Evolutionary conservation across 1,140 invertebrate genomes (phyloP), one percentile per base, ranked within the genome.

Genomic region (Eueides isabella): DNA sequence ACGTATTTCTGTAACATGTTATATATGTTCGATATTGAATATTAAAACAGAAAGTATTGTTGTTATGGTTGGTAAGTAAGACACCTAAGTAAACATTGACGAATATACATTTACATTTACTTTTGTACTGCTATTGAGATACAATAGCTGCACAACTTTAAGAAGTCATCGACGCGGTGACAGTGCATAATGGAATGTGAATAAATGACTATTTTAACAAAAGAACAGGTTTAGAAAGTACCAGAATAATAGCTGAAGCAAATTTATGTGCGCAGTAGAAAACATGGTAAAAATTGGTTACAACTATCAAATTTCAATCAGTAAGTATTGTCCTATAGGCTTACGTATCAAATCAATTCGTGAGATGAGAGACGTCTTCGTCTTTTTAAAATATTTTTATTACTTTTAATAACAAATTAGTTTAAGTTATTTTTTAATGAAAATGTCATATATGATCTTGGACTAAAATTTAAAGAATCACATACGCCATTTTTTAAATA

Each of bases 161-260:
- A 55, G 19, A 26, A 55, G 48, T 7, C 48, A 55, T 23, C 48
- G 19, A 7, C 48, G 28, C 31, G 44, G 41, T 69, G 67, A 69
- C 67, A 61, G n/a, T 61, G 67, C 19, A 55, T 67, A 55, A 61
- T 48, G 30, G 55, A 69, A 69, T 33, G 29, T 26, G 44, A 61
- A 33, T 35, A 23, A 31, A 28, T 44, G 11, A 19, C n/a, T 23
- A 26, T 33, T 33, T 69, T 26, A 69, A 69, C 48, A 61, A 69
- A 69, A 69, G 30, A 69, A 61, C 44, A 55, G 29, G n/a, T 68
- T 68, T 68, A 68, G 67, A 68, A 68, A 68, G 67, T 68, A 35
- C 30, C 30, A 29, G 44, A 68, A 48, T 26, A 23, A 61, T 48
- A 16, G 44, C 14, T 61, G 26, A 61, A 48, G 61, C 9, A n/a